Evolutionary conservation across 2,113 vertebrate genomes (phyloP).

Genomic region (Prunella fulvescens): DNA sequence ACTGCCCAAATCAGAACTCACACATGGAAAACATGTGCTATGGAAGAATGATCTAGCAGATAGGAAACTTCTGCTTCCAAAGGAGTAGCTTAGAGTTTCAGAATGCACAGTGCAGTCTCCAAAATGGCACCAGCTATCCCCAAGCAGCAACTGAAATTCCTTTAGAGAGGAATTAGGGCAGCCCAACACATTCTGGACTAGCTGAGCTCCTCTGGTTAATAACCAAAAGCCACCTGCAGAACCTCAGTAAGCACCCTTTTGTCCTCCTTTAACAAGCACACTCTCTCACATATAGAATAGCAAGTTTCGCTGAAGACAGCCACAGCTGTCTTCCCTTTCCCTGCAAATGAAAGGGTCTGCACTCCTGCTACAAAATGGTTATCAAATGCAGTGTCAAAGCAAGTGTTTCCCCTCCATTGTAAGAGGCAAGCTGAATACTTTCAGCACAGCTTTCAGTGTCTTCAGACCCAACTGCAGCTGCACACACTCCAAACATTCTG

Average conservation of each 20-base stretch:
- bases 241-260: constrained; percentile 74
- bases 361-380: constrained; percentile 76
- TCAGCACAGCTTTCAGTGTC: constrained; percentile 71
- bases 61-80: constrained; percentile 48
- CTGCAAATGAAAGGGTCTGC: constrained; percentile 78
- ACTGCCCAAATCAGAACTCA: background rate
- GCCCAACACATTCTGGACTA: constrained; percentile 67
- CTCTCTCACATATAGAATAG: constrained; percentile 70
- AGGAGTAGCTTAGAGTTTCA: background rate
- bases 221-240: constrained; percentile 80
- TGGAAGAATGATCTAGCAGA: constrained; percentile 11
- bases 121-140: constrained; percentile 12
- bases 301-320: constrained; percentile 75
- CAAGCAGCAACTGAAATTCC: constrained; percentile 32
- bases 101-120: background rate
- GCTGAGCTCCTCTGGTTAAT: constrained; percentile 70
- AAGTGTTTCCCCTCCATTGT: constrained; percentile 75
- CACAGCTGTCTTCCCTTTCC: constrained; percentile 79
- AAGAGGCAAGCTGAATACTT: constrained; percentile 74
- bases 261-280: constrained; percentile 60
- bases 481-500: constrained; percentile 74
- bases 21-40: background rate
- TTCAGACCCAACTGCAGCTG: constrained; percentile 78
- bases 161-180: constrained; percentile 63
- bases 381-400: constrained; percentile 78